Evolutionary conservation across 2,113 vertebrate species (phyloP), one percentile per base, ranked within the genome.

Genomic region (Ancistrus triradiatus): DNA sequence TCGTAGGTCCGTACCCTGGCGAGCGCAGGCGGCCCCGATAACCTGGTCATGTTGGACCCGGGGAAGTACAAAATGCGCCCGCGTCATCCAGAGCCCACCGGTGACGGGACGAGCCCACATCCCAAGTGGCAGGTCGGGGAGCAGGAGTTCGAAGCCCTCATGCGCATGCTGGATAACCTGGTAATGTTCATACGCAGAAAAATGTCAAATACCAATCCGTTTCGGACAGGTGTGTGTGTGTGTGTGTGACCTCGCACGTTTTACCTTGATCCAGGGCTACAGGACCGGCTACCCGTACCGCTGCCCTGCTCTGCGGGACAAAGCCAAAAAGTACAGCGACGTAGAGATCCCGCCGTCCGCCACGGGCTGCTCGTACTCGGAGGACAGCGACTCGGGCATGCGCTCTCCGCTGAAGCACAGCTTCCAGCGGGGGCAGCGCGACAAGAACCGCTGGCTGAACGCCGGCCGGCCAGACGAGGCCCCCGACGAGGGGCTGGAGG

Each of bases 151-250:
- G 96, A 99, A 84, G 94, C 95, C 53, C 89, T 95, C 38, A 98
- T 99, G 95, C 84, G 95, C 84, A 98, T 98, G 96, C 89, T 99
- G 0, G 96, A 99, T 83, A 99, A 98, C 77, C 88, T 99, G 93
- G 96, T 99, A 85, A 3, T 7, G 27, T n/a, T n/a, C n/a, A n/a
- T n/a, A n/a, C n/a, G n/a, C n/a, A n/a, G n/a, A n/a, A n/a, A n/a
- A n/a, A n/a, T n/a, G n/a, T n/a, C n/a, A n/a, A n/a, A n/a, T n/a
- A n/a, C n/a, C n/a, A n/a, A n/a, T n/a, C n/a, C n/a, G n/a, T n/a
- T n/a, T n/a, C n/a, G n/a, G n/a, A n/a, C n/a, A n/a, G n/a, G n/a
- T n/a, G n/a, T n/a, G n/a, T n/a, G n/a, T n/a, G n/a, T n/a, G n/a
- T n/a, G n/a, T n/a, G n/a, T n/a, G n/a, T n/a, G n/a, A n/a, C n/a